Evolutionary conservation across 2,888 invertebrate genomes (phyloP), one percentile per base, ranked within the genome.

Genomic region (Mesorhabditis belari): DNA sequence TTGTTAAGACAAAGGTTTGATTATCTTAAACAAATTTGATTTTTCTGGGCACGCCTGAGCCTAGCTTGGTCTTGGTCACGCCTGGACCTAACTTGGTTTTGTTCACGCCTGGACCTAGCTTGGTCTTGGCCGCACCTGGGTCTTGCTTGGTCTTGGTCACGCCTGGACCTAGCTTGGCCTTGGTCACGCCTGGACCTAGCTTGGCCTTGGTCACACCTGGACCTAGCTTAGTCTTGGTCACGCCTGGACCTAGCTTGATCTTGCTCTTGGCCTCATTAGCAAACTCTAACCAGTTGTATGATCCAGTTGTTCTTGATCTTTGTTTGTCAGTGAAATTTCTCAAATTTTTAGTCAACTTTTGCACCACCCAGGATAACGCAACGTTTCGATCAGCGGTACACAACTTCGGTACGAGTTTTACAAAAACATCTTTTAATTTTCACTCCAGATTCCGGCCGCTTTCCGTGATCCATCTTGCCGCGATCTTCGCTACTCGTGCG

Each of bases 401-500:
- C 44, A n/a, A 35, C 44, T 35, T 17, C 44, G 44, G 44, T 35
- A 35, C 12, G 12, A 17, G 12, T 35, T 35, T 9, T 35, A n/a
- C 12, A 35, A 17, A 17, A 35, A 6, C 17, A 17, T 35, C 12
- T 35, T 35, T 35, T 35, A 1, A 2, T 35, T 1, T n/a, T 35
- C n/a, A 17, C n/a, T 35, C 44, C 44, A 35, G 44, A 67, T 67
- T 35, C 71, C 71, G n/a, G 61, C 63, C 1, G 63, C 67, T 9
- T 71, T 71, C 58, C 49, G 61, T 24, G 71, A 71, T 58, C 71
- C 71, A 6, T 55, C 58, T 19, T 71, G 71, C 27, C 58, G 71
- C 21, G 71, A 71, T 58, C 67, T 71, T 66, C 58, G 71, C 62
- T 77, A 77, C 53, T 78, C 78, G 5, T 78, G 78, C 54, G 64